Evolutionary conservation across 2,113 vertebrate genomes (phyloP).

Genomic region (Podarcis raffonei): DNA sequence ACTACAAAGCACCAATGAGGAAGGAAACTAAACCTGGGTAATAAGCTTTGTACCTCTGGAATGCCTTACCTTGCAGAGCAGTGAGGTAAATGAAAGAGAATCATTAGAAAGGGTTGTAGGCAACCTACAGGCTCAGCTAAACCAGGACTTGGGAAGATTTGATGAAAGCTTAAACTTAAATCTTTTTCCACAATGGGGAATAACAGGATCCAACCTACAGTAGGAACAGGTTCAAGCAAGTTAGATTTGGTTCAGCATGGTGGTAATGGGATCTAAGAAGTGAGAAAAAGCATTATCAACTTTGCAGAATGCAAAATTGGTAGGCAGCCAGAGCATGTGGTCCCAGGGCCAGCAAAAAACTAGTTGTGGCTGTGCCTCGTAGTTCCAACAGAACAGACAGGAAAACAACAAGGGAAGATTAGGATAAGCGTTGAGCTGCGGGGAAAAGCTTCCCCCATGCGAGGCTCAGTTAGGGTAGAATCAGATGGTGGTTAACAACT

Average conservation of each 20-base stretch:
- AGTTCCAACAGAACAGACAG: background rate
- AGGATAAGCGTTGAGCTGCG: too few relatives aligned
- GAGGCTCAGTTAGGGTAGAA: background rate
- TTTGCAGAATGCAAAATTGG: too few relatives aligned
- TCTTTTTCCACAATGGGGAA: background rate
- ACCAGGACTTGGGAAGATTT: background rate
- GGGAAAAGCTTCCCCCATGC: too few relatives aligned
- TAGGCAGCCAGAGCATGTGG: background rate
- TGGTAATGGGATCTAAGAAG: background rate
- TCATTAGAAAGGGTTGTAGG: background rate
- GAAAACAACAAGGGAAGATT: background rate
- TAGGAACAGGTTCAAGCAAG: background rate
- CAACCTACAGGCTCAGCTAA: background rate
- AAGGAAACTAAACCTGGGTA: background rate
- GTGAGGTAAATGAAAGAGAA: too few relatives aligned
- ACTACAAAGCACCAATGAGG: background rate
- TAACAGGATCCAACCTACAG: background rate
- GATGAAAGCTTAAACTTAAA: background rate
- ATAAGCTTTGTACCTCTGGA: background rate
- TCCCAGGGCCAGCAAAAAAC: background rate
- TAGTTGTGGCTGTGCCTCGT: too few relatives aligned
- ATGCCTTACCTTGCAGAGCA: too few relatives aligned
- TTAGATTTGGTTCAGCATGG: background rate
- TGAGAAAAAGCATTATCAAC: background rate
- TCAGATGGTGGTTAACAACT: background rate